These are phyloP conservation scores for Drosophila santomea DNA, from an alignment of 1,140 invertebrate species.

Conservation along the genomic window DNA sequence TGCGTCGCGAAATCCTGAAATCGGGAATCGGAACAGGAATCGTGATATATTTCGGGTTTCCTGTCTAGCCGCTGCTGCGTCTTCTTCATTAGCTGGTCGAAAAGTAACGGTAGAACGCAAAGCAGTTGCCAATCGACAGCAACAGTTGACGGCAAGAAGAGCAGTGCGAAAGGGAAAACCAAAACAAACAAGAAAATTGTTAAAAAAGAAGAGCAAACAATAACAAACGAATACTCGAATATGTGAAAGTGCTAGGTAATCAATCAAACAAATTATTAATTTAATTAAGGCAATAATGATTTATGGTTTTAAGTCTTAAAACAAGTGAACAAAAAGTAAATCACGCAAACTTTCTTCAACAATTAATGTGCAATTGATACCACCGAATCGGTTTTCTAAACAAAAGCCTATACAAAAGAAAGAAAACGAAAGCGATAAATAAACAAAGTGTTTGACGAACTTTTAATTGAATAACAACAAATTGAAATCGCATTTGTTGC, in stretches of 20 bases:
- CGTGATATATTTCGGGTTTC: conserved; percentile 35
- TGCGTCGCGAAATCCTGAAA: conserved; percentile 36
- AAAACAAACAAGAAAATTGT: conserved; percentile 6
- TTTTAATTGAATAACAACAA: conserved; percentile 5
- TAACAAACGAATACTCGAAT: conserved; percentile 30
- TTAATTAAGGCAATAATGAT: neutral
- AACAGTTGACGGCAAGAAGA: conserved; percentile 34
- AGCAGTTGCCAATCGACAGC: conserved; percentile 32
- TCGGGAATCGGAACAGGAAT: conserved; percentile 39
- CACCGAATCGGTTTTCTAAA: neutral
- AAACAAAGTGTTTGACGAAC: conserved; percentile 1
- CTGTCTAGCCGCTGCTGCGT: conserved; percentile 12
- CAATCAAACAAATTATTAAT: neutral
- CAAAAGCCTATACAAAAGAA: neutral
- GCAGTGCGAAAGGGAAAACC: conserved; percentile 3
- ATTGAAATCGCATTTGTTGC: conserved; percentile 29
- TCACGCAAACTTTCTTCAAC: neutral
- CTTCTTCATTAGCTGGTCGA: conserved; percentile 13
- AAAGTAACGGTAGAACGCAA: conserved; percentile 17
- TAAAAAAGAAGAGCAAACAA: conserved; percentile 5
- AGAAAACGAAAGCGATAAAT: neutral
- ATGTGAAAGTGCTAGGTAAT: conserved; percentile 21
- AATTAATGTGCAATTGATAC: neutral
- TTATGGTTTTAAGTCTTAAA: neutral
- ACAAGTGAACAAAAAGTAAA: neutral